Conservation (phyloP, 1,140 invertebrate species). For the Zaprionus lachaisei region DNA sequence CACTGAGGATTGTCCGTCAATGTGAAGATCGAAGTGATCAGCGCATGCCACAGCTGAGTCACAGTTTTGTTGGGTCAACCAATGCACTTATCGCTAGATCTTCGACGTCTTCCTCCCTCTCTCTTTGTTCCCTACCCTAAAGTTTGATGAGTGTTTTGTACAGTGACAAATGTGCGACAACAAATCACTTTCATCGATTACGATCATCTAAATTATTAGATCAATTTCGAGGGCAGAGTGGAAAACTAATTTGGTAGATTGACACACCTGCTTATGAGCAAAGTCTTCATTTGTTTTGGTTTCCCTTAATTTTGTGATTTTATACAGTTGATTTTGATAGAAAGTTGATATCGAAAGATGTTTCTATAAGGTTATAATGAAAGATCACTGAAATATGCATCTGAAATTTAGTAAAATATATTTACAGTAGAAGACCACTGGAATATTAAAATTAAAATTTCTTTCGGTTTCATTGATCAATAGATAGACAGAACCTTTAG, state of each 20-base stretch:
- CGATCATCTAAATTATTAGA: conserved; percentile 43
- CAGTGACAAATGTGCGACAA: conserved; percentile 74
- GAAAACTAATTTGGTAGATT: neutral
- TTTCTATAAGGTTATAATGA: too few relatives aligned
- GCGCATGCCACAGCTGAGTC: conserved; percentile 50
- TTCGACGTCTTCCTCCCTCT: neutral
- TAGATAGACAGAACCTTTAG: too few relatives aligned
- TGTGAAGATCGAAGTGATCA: too few relatives aligned
- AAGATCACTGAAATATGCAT: neutral
- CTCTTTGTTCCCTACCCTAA: conserved; percentile 8
- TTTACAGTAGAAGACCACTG: too few relatives aligned
- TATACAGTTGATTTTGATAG: neutral
- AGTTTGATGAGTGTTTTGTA: conserved; percentile 65
- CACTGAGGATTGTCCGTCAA: neutral
- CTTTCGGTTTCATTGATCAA: too few relatives aligned
- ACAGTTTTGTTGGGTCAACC: conserved; percentile 52
- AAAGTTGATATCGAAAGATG: neutral
- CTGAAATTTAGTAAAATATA: too few relatives aligned
- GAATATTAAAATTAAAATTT: too few relatives aligned
- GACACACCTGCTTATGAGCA: neutral
- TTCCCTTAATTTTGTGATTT: neutral
- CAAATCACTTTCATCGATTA: conserved; percentile 69
- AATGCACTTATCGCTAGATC: conserved; percentile 47
- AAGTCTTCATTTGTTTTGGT: neutral
- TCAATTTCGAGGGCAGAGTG: conserved; percentile 33